A percentile compares a stretch with the other conserved stretches of the same genome.
phyloP scores from a whole-genome alignment of 2,113 vertebrate species.

The Anser cygnoides region DNA sequence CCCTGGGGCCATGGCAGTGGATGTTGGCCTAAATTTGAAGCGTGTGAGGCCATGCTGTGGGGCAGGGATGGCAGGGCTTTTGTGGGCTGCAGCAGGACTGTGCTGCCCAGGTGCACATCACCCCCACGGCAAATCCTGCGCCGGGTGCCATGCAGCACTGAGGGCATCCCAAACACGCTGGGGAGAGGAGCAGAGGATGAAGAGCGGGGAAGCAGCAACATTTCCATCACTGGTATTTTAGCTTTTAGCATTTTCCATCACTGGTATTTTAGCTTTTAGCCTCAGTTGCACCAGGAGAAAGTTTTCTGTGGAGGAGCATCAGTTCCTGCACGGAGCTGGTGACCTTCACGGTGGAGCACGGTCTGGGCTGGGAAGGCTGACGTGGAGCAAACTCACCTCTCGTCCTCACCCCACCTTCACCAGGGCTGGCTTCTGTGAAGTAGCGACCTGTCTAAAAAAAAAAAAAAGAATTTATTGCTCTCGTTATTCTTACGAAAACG shows the following conservation, averaged over 20 bases:
- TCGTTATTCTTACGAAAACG: conserved; percentile 3
- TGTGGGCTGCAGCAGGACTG: not conserved
- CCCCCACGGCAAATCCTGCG: not conserved
- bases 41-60: not conserved
- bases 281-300: not conserved
- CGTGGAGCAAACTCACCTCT: not conserved
- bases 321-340: not conserved
- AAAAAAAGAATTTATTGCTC: not conserved
- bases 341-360: not conserved
- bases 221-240: not conserved
- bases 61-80: not conserved
- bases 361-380: not conserved
- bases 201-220: not conserved
- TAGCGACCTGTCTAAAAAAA: not conserved
- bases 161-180: not conserved
- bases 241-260: not conserved
- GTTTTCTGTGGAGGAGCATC: not conserved
- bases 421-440: not conserved
- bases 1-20: not conserved
- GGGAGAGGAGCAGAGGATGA: not conserved
- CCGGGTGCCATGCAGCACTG: not conserved
- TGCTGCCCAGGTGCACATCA: not conserved
- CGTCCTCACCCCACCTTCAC: not conserved
- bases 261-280: not conserved
- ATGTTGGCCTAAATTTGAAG: not conserved